Conservation (phyloP, 2,888 invertebrate genomes). For the Pachymerium ferrugineum region DNA sequence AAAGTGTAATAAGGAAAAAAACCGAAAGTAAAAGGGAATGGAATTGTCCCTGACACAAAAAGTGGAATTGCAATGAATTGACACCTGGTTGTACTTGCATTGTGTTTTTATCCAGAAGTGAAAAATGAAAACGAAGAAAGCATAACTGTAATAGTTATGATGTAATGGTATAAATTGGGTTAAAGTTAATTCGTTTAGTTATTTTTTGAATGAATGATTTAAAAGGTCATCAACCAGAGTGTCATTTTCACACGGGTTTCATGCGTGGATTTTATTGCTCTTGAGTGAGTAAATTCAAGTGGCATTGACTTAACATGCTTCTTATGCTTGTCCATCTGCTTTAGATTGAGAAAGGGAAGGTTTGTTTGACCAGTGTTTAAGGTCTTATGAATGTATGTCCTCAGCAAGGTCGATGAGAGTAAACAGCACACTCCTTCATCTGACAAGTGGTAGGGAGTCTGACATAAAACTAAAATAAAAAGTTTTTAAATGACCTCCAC, state of each 20-base stretch:
- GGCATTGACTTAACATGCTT: conserved; percentile 15
- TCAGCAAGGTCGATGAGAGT: conserved; percentile 19
- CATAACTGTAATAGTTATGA: not conserved
- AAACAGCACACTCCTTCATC: conserved; percentile 1
- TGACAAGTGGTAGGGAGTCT: not conserved
- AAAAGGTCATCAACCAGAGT: conserved; percentile 7
- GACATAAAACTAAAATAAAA: not conserved
- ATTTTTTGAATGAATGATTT: not conserved
- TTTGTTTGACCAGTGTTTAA: conserved; percentile 3
- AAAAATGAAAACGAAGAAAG: not conserved
- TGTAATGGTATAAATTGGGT: not conserved
- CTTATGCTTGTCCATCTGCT: not conserved
- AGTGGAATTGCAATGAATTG: conserved; percentile 1
- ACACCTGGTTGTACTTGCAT: conserved; percentile 24
- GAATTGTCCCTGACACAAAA: conserved; percentile 12
- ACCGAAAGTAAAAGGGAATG: not conserved
- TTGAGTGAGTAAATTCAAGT: conserved; percentile 1
- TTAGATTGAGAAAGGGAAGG: not conserved
- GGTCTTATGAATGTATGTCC: not conserved
- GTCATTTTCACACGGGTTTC: not conserved
- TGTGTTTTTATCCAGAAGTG: conserved; percentile 5
- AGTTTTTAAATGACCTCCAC: not conserved
- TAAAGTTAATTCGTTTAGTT: not conserved
- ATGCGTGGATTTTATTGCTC: not conserved
- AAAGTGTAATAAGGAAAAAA: not conserved